Base-by-base conservation (phyloP, 2,797 vertebrate species). In the Chrysocyon brachyurus region DNA sequence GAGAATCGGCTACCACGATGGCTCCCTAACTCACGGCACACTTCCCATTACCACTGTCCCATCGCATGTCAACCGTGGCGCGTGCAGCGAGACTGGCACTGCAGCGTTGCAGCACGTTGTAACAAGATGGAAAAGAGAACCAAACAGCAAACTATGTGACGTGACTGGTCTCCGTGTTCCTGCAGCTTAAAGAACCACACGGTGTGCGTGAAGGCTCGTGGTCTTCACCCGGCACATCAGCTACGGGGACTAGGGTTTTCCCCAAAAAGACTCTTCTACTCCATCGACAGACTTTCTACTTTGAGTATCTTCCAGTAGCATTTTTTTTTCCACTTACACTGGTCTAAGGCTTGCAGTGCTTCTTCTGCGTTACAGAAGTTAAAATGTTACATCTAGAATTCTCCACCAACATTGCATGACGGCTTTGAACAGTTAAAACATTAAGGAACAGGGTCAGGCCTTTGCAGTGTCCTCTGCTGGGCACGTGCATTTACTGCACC, bases 381-480 rank as follows among this genome's bases (percentile, higher is more conserved):
- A 97, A 61, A 94, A 79, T 54, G 33, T 72, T 92, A 3, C 11
- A 82, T 66, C 54, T 70, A 70, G 81, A 63, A 59, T 86, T 79
- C 26, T 57, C 63, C 28, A 72, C 31, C 7, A 46, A 56, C 26
- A 31, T 2, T 33, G 49, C 10, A 54, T 33, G 61, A 83, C 72
- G 46, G 77, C 92, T 97, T 36, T 81, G 31, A 86, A 95, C 16
- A 66, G 88, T 77, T 91, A 77, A 90, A 89, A 96, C 63, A 46
- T 59, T 85, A 64, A 83, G 59, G 21, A 66, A 86, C 56, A 87
- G 22, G 22, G 78, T 63, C 83, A 31, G 3, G 73, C 16, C 85
- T 61, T 21, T 40, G 59, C 52, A 70, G 1, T 75, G 40, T 36
- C 91, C 75, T 83, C 85, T 92, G 26, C 77, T 70, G 10, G 33